Conservation (phyloP, 2,888 invertebrate genomes). For the Eristalis pertinax region DNA sequence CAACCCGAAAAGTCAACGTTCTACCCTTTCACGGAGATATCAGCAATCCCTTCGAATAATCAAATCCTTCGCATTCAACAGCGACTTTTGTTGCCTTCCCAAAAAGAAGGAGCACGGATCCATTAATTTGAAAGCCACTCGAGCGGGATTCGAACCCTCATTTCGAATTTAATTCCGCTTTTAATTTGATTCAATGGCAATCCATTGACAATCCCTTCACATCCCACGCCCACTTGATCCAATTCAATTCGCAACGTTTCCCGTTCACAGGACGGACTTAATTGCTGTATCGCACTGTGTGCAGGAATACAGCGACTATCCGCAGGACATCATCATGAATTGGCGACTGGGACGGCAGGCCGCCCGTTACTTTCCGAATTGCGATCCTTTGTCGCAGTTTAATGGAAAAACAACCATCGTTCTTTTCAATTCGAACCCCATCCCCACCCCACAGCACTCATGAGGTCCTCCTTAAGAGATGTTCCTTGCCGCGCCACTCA, state of each 20-base stretch:
- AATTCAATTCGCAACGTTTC: slow-evolving; percentile 23
- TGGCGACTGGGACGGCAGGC: background rate
- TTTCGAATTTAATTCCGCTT: slow-evolving; percentile 33
- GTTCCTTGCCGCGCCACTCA: slow-evolving; percentile 11
- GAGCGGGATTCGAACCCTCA: background rate
- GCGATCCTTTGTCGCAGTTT: slow-evolving; percentile 47
- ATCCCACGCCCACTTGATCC: slow-evolving; percentile 52
- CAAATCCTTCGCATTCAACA: background rate
- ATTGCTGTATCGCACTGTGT: slow-evolving; percentile 34
- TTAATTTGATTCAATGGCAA: slow-evolving; percentile 28
- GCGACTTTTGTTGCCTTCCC: background rate
- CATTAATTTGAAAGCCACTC: background rate
- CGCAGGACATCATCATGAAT: background rate
- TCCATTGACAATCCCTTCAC: slow-evolving; percentile 1
- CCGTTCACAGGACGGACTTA: slow-evolving; percentile 42
- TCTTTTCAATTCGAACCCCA: slow-evolving; percentile 54
- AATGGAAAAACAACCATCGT: slow-evolving; percentile 46
- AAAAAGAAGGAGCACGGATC: background rate
- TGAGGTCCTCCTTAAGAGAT: slow-evolving; percentile 44
- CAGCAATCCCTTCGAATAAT: background rate
- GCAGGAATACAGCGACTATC: slow-evolving; percentile 1
- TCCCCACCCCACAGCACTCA: slow-evolving; percentile 16
- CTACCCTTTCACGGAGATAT: background rate
- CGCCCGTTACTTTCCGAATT: background rate
- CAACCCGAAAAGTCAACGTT: background rate